Base-by-base conservation (phyloP, 2,888 invertebrate genomes). In the Melitaea athalia region DNA sequence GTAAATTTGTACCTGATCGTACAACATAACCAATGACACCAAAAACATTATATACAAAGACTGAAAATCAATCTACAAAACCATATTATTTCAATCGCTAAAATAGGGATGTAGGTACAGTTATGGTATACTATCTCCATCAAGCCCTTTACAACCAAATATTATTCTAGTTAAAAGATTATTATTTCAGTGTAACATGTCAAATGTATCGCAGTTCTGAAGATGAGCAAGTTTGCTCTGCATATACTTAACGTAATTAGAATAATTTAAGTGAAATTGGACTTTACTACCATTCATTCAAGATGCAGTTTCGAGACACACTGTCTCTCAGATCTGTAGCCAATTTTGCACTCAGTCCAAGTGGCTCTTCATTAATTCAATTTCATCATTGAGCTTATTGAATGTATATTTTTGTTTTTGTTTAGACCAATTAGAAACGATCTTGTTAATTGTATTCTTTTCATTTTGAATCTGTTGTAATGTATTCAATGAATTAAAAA, bases 231-330 rank as follows among this genome's bases (percentile, higher is more conserved):
- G 69, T 69, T 69, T 55, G 59, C 63, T 71, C 65, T 68, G 63
- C 71, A 68, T 71, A 65, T 68, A 63, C 59, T 31, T n/a, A 33
- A 49, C 57, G 66, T 64, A 71, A 71, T 71, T 71, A 68, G 43
- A 11, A 31, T 3, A 10, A 6, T 8, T 15, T 5, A 12, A n/a
- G 38, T 43, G 43, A 59, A 49, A 31, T 7, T 70, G 14, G 15
- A 64, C 70, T 59, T 38, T 67, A 59, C 52, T 14, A n/a, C 5
- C 42, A 10, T 10, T 12, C 0, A 11, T 1, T 45, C 55, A 66
- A 52, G 65, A n/a, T 63, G 24, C 45, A 49, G 50, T 47, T 71
- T 68, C 1, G 50, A 33, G 5, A 10, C 3, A 8, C 3, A 12
- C 1, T 2, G 3, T 38, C 11, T 33, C n/a, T 33, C 31, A 62